Conservation (phyloP, 2,888 invertebrate genomes). For the Acheta domesticus region DNA sequence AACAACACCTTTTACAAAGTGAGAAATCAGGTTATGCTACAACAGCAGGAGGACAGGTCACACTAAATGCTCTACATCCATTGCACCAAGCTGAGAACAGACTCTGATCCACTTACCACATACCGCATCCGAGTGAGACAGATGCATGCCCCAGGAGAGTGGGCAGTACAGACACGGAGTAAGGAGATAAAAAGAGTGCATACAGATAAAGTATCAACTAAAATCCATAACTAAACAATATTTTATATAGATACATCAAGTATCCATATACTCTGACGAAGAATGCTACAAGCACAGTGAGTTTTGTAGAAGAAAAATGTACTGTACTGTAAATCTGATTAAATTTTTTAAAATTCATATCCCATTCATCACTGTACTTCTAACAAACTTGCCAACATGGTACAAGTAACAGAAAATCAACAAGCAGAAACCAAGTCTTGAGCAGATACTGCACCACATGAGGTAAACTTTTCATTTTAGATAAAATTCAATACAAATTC, state of each 20-base stretch:
- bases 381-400: not conserved
- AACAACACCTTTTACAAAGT: too few species aligned
- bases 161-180: conserved; percentile 30
- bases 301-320: not conserved
- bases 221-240: conserved; percentile 27
- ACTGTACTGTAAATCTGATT: too few species aligned
- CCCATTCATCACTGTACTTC: too few species aligned
- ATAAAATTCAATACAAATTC: too few species aligned
- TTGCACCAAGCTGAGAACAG: conserved; percentile 18
- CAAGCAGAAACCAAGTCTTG: conserved; percentile 7
- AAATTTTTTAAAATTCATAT: too few species aligned
- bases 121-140: conserved; percentile 22
- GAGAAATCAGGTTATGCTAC: not conserved
- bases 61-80: conserved; percentile 1
- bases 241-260: conserved; percentile 3
- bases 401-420: not conserved
- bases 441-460: not conserved
- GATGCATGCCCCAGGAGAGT: conserved; percentile 30
- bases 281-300: not conserved
- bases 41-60: not conserved
- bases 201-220: conserved; percentile 34
- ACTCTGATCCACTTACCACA: not conserved
- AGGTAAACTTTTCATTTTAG: not conserved
- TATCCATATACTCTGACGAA: not conserved
- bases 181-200: conserved; percentile 36